Conservation (phyloP, 1,140 invertebrate genomes). For the Listronotus oregonensis region DNA sequence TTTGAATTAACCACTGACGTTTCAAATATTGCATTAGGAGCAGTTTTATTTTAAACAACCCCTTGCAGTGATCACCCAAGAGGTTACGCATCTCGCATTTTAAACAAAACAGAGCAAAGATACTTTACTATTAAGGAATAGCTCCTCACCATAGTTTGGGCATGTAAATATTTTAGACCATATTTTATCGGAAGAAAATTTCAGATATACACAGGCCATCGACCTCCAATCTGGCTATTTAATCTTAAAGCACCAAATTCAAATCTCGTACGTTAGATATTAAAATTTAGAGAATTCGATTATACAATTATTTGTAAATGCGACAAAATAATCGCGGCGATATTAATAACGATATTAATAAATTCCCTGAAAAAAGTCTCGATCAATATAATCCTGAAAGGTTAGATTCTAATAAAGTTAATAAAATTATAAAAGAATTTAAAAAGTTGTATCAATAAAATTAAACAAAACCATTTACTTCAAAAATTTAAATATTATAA, state of each 20-base stretch:
- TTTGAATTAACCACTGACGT: slow-evolving; percentile 54
- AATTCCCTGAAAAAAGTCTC: not conserved
- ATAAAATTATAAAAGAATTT: not conserved
- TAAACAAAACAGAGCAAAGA: slow-evolving; percentile 42
- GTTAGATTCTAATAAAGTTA: not conserved
- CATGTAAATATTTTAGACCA: slow-evolving; percentile 41
- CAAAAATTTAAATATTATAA: slow-evolving; percentile 20
- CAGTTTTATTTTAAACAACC: slow-evolving; percentile 22
- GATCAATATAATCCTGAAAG: not conserved
- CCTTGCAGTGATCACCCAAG: slow-evolving; percentile 40
- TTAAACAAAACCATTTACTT: not conserved
- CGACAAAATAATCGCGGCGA: slow-evolving; percentile 7
- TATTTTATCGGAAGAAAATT: slow-evolving; percentile 39
- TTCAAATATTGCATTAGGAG: slow-evolving; percentile 35
- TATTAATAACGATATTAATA: slow-evolving; percentile 4
- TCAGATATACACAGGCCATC: slow-evolving; percentile 38
- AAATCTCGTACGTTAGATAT: slow-evolving; percentile 57
- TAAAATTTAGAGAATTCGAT: slow-evolving; percentile 54
- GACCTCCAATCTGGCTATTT: slow-evolving; percentile 49
- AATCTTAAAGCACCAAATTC: no score
- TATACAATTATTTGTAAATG: slow-evolving; percentile 56
- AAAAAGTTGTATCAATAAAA: not conserved
- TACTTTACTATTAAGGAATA: slow-evolving; percentile 46
- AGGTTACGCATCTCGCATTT: slow-evolving; percentile 38
- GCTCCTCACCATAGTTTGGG: slow-evolving; percentile 51